A percentile compares a stretch with the other conserved stretches of the same genome.
Conservation (phyloP, 2,888 invertebrate genomes). For the Microplitis manilae region DNA sequence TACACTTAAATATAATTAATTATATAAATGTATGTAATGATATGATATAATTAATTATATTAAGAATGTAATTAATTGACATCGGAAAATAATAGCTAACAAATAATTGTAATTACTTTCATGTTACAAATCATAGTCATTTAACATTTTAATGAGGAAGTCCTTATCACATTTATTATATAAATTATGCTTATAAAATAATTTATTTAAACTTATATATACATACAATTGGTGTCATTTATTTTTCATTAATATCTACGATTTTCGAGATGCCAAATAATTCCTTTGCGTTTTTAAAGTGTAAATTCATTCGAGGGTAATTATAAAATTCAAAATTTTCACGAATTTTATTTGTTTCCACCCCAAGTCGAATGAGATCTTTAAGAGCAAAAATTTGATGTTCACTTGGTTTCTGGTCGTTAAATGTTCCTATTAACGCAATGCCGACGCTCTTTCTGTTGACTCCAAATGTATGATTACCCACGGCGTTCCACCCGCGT, state of each 20-base stretch:
- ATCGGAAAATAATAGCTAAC: not conserved
- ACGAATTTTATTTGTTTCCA: slow-evolving; percentile 56
- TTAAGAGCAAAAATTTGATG: slow-evolving; percentile 75
- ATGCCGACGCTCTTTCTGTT: slow-evolving; percentile 80
- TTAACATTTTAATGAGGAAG: not conserved
- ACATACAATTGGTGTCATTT: too few relatives aligned
- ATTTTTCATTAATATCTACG: too few relatives aligned
- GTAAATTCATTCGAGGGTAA: too few relatives aligned
- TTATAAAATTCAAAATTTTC: too few relatives aligned
- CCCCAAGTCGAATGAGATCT: slow-evolving; percentile 77
- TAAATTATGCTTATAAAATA: too few relatives aligned
- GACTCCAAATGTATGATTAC: slow-evolving; percentile 80
- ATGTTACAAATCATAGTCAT: not conserved
- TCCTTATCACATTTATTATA: not conserved
- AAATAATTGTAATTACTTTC: not conserved
- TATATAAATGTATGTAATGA: not conserved
- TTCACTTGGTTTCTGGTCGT: slow-evolving; percentile 64
- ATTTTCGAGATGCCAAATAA: too few relatives aligned
- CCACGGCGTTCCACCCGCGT: slow-evolving; percentile 82
- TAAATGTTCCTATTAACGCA: slow-evolving; percentile 83
- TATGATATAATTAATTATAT: not conserved
- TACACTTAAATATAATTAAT: not conserved
- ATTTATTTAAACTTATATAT: not conserved
- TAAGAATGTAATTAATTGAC: not conserved
- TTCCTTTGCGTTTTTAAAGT: too few relatives aligned